Percentiles rank a stretch among this genome's conserved stretches.
These are phyloP conservation scores for Falco naumanni DNA, from an alignment of 2,797 vertebrate species.

Conservation along the genomic window DNA sequence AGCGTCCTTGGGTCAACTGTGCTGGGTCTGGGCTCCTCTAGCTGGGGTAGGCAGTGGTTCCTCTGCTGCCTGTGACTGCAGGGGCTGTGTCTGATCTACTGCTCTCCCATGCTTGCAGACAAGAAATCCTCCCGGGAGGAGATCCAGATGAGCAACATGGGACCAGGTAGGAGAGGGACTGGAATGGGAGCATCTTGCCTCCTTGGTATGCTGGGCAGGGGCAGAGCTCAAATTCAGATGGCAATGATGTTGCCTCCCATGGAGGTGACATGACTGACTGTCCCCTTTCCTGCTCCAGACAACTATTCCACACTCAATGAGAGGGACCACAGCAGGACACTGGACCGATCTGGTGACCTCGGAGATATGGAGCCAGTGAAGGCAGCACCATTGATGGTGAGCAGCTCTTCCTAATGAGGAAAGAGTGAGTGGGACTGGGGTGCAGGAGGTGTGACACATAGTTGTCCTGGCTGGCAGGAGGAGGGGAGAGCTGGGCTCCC, in stretches of 20 bases:
- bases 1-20: background rate
- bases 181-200: background rate
- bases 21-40: background rate
- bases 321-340: constrained; percentile 89
- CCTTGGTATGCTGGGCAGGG: background rate
- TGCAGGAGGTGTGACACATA: background rate
- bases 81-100: constrained; percentile 33
- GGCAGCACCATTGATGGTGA: constrained; percentile 81
- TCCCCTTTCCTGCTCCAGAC: constrained; percentile 55
- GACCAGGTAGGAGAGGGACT: constrained; percentile 83
- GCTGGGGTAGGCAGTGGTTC: background rate
- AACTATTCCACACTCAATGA: constrained; percentile 91
- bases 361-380: constrained; percentile 87
- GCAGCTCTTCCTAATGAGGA: background rate
- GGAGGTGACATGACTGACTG: background rate
- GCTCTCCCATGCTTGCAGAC: constrained; percentile 65
- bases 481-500: background rate
- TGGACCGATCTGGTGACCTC: constrained; percentile 88
- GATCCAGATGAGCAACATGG: constrained; percentile 94
- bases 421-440: background rate
- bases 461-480: background rate
- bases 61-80: background rate
- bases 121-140: constrained; percentile 90
- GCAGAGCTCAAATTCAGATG: background rate
- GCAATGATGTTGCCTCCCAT: background rate